Evolutionary conservation across 2,113 vertebrate species (phyloP).

Genomic region (Pleuronectes platessa): DNA sequence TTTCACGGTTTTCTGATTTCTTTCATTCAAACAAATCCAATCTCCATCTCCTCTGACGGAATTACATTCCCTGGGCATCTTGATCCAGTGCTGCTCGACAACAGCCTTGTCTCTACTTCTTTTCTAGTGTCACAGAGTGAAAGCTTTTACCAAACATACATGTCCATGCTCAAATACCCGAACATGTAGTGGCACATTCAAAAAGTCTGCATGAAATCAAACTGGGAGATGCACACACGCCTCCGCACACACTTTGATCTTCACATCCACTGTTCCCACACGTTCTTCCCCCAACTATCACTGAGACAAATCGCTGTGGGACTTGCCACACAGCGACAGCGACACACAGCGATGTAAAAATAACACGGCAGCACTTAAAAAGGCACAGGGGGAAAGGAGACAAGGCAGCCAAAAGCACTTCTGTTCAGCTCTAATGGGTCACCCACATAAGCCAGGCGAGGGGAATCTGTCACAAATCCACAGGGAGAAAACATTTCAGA

Average conservation of each 20-base stretch:
- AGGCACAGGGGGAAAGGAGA: slow-evolving; percentile 49
- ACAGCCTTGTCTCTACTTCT: background rate
- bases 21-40: slow-evolving; percentile 40
- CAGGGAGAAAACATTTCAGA: slow-evolving; percentile 53
- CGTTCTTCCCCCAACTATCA: slow-evolving; percentile 22
- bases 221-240: slow-evolving; percentile 27
- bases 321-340: slow-evolving; percentile 59
- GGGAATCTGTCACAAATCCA: slow-evolving; percentile 61
- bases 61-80: slow-evolving; percentile 17
- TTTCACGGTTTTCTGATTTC: slow-evolving; percentile 13
- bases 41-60: slow-evolving; percentile 1
- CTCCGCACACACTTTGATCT: slow-evolving; percentile 36
- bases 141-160: slow-evolving; percentile 25
- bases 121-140: background rate
- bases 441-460: slow-evolving; percentile 48
- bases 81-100: slow-evolving; percentile 7
- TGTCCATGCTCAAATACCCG: background rate
- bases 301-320: slow-evolving; percentile 67
- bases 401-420: slow-evolving; percentile 69
- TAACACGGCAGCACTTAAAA: slow-evolving; percentile 73
- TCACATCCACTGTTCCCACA: slow-evolving; percentile 17
- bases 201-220: slow-evolving; percentile 24
- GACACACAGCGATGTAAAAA: slow-evolving; percentile 72
- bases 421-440: slow-evolving; percentile 72
- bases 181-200: background rate